Conservation (phyloP, 2,797 vertebrate genomes). For the Alosa sapidissima region DNA sequence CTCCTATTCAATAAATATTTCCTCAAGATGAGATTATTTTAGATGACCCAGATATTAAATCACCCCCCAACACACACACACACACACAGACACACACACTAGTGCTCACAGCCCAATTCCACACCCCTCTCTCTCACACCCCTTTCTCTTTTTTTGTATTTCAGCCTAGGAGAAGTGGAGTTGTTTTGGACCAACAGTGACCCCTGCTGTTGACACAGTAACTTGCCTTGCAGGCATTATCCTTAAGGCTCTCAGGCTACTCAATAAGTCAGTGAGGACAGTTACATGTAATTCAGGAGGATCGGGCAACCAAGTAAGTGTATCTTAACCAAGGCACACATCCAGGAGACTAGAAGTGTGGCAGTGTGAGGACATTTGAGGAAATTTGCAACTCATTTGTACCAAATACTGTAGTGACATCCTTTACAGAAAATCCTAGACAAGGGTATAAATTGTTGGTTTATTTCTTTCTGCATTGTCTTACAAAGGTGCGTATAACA, state of each 20-base stretch:
- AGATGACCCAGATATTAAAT: constrained; percentile 73
- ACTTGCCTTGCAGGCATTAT: constrained; percentile 30
- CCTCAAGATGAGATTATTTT: constrained; percentile 70
- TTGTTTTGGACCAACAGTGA: constrained; percentile 67
- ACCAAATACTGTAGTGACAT: not conserved
- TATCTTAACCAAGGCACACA: not conserved
- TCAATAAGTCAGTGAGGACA: not conserved
- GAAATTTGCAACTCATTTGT: too few species aligned
- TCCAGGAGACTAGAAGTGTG: not conserved
- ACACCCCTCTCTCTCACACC: not conserved
- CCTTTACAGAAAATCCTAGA: not conserved
- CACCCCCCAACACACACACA: constrained; percentile 45
- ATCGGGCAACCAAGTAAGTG: too few species aligned
- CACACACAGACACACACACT: too few species aligned
- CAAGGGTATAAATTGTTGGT: not conserved
- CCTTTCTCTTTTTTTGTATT: constrained; percentile 34
- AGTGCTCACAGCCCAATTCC: too few species aligned
- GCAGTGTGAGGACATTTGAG: not conserved
- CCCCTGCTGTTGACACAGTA: constrained; percentile 65
- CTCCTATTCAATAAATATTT: constrained; percentile 68
- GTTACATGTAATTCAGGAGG: not conserved
- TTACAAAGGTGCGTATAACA: not conserved
- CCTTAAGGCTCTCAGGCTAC: not conserved
- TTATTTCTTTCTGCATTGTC: not conserved
- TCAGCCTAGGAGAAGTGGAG: constrained; percentile 29